Conservation (phyloP, 1,140 invertebrate species). For the Drosophila paulistorum region DNA sequence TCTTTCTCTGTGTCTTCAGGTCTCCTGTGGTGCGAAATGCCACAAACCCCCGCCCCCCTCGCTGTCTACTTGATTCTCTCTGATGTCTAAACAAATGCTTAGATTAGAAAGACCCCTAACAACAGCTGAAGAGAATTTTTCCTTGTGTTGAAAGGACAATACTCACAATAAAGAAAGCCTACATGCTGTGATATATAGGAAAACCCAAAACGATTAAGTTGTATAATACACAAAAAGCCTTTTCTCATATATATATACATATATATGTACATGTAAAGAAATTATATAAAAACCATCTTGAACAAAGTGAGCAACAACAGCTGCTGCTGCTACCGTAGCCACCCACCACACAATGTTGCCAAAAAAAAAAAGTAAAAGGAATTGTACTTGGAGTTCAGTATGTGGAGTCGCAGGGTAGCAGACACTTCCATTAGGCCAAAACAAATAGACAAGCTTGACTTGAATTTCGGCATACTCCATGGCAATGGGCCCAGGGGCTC, state of each 20-base stretch:
- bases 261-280: not conserved
- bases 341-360: conserved; percentile 2
- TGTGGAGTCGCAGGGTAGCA: not conserved
- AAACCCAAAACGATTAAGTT: conserved; percentile 14
- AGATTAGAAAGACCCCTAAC: conserved; percentile 6
- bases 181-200: conserved; percentile 12
- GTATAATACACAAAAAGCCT: conserved; percentile 10
- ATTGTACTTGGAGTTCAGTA: not conserved
- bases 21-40: conserved; percentile 7
- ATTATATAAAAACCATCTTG: not conserved
- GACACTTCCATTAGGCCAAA: conserved; percentile 55
- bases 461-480: conserved; percentile 36
- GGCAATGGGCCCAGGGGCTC: not conserved
- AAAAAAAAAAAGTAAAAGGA: not conserved
- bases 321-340: conserved; percentile 1
- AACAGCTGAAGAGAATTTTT: conserved; percentile 1
- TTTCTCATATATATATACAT: not conserved
- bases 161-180: conserved; percentile 1
- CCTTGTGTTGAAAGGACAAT: conserved; percentile 8
- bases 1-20: not conserved
- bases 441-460: conserved; percentile 66
- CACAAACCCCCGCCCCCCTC: conserved; percentile 1
- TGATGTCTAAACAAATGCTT: conserved; percentile 20
- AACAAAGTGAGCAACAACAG: conserved; percentile 16
- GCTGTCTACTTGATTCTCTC: not conserved